Percentiles rank a stretch among this genome's conserved stretches.
Evolutionary conservation across 2,797 vertebrate genomes (phyloP).

Genomic region (Simalia tracyae): DNA sequence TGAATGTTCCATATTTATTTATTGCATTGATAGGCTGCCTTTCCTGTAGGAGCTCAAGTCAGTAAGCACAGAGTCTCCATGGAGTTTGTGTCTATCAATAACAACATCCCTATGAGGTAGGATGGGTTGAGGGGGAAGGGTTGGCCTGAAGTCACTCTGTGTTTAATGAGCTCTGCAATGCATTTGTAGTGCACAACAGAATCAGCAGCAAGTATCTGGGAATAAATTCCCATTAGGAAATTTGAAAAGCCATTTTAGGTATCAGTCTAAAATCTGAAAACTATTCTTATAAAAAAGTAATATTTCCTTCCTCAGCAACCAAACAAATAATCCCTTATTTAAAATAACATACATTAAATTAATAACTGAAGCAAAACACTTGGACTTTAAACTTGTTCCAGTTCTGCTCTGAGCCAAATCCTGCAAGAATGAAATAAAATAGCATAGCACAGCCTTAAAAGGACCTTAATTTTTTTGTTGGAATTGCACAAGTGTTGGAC

Average conservation of each 20-base stretch:
- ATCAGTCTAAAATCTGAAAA: neutral
- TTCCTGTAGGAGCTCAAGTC: neutral
- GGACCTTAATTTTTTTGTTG: too few relatives aligned
- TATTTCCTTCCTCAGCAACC: neutral
- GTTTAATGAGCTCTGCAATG: neutral
- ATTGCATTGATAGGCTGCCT: neutral
- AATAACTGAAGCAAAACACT: neutral
- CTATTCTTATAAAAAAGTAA: neutral
- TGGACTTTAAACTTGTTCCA: neutral
- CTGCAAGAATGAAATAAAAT: neutral
- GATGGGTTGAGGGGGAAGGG: neutral
- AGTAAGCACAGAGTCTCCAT: neutral
- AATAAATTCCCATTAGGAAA: neutral
- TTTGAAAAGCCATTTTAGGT: neutral
- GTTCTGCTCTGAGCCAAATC: neutral
- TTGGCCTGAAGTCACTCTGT: too few relatives aligned
- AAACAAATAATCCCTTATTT: neutral
- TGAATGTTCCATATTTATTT: slow-evolving; percentile 9
- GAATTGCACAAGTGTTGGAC: neutral
- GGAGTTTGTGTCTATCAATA: neutral
- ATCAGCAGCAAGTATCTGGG: neutral
- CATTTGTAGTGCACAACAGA: neutral
- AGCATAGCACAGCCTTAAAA: neutral
- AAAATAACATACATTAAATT: neutral
- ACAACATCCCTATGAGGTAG: neutral